Conservation (phyloP, 2,888 invertebrate genomes). For the Rutpela maculata region DNA sequence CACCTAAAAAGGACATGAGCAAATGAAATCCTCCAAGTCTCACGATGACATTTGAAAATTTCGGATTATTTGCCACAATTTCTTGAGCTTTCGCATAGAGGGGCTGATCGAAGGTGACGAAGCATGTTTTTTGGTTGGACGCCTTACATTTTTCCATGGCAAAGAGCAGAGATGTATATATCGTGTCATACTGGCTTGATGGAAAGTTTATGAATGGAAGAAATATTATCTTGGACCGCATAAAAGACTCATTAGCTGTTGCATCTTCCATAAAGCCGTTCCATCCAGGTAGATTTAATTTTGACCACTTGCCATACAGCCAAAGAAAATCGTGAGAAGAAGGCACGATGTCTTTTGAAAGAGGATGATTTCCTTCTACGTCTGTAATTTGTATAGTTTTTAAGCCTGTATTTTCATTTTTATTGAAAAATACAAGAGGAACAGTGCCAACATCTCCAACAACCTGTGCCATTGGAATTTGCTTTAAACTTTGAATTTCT, state of each 20-base stretch:
- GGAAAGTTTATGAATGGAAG: slow-evolving; percentile 50
- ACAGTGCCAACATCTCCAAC: slow-evolving; percentile 47
- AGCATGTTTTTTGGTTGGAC: slow-evolving; percentile 54
- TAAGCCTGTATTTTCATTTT: no score
- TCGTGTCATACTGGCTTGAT: slow-evolving; percentile 54
- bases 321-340: slow-evolving; percentile 51
- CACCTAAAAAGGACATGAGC: slow-evolving; percentile 32
- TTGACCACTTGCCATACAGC: slow-evolving; percentile 53
- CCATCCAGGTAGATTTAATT: slow-evolving; percentile 54
- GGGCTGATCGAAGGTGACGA: slow-evolving; percentile 45
- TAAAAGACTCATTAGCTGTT: slow-evolving; percentile 42
- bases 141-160: slow-evolving; percentile 53
- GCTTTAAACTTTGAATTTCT: slow-evolving; percentile 44
- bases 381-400: no score
- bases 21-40: slow-evolving; percentile 11
- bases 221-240: slow-evolving; percentile 51
- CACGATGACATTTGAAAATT: slow-evolving; percentile 55
- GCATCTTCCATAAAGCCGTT: slow-evolving; percentile 59
- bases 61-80: slow-evolving; percentile 52
- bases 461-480: slow-evolving; percentile 46
- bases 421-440: no score
- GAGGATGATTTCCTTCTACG: slow-evolving; percentile 48
- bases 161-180: slow-evolving; percentile 53
- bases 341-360: slow-evolving; percentile 54
- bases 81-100: slow-evolving; percentile 59